Percentiles rank a stretch among this genome's conserved stretches.
Evolutionary conservation across 1,140 invertebrate genomes (phyloP).

Genomic region (Drosophila kikkawai): DNA sequence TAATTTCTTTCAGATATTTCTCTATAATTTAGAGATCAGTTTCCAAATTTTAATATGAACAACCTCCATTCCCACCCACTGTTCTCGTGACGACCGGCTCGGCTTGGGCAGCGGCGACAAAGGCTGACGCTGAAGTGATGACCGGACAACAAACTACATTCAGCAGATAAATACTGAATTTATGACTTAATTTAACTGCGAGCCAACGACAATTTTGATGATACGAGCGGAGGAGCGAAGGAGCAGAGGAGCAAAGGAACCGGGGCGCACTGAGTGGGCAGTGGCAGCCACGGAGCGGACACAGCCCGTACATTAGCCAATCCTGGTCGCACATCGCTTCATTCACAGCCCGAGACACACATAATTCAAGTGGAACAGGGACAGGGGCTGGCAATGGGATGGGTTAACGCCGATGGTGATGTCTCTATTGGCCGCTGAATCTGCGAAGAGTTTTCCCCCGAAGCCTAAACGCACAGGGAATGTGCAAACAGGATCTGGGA

Average conservation of each 20-base stretch:
- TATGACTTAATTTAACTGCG: constrained; percentile 85
- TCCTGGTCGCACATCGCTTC: constrained; percentile 80
- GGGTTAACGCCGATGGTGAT: constrained; percentile 66
- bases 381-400: constrained; percentile 16
- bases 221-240: constrained; percentile 38
- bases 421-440: constrained; percentile 77
- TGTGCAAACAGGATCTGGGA: constrained; percentile 28
- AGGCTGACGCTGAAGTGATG: constrained; percentile 83
- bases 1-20: not conserved
- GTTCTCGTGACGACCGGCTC: constrained; percentile 37
- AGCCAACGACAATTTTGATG: constrained; percentile 83
- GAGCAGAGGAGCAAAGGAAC: not conserved
- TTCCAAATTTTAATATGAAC: too few species aligned
- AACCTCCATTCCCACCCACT: constrained; percentile 6
- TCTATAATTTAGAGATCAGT: not conserved
- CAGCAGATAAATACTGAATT: constrained; percentile 85
- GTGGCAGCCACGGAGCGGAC: constrained; percentile 65
- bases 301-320: constrained; percentile 75
- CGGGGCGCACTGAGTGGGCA: constrained; percentile 66
- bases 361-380: constrained; percentile 64
- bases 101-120: constrained; percentile 62
- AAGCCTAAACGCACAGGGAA: constrained; percentile 25
- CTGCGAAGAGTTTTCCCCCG: constrained; percentile 54
- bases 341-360: constrained; percentile 75
- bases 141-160: constrained; percentile 85